These are phyloP conservation scores for Clostera curtula DNA, from an alignment of 2,888 invertebrate species.

Conservation along the genomic window DNA sequence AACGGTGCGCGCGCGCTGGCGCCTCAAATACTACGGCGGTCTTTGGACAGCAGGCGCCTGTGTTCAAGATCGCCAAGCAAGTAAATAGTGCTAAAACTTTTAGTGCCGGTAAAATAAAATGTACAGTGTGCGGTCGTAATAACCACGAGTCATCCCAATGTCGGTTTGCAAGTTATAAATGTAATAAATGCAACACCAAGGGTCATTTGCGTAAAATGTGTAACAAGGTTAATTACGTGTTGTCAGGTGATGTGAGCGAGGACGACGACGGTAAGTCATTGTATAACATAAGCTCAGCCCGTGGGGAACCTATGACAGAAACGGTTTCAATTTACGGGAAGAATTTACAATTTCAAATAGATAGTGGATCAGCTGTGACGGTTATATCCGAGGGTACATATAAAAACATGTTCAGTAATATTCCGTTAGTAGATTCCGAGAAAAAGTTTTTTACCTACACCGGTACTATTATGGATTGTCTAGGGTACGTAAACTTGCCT, in stretches of 20 bases:
- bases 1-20: constrained; percentile 15
- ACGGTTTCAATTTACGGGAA: not conserved
- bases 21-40: not conserved
- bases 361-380: constrained; percentile 12
- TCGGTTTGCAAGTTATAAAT: constrained; percentile 12
- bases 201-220: constrained; percentile 1
- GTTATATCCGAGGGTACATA: constrained; percentile 11
- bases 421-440: constrained; percentile 10
- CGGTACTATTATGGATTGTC: constrained; percentile 9
- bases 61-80: constrained; percentile 5
- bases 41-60: not conserved
- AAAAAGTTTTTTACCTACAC: constrained; percentile 12
- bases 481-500: constrained; percentile 6
- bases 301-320: constrained; percentile 5
- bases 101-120: constrained; percentile 7
- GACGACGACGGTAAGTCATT: constrained; percentile 3
- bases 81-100: not conserved
- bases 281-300: constrained; percentile 1
- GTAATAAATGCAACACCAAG: not conserved
- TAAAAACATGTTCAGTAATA: constrained; percentile 8
- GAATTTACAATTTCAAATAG: constrained; percentile 1
- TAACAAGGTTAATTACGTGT: not conserved
- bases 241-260: not conserved
- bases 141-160: constrained; percentile 18
- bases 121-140: constrained; percentile 15